Conservation (phyloP, 2,113 vertebrate species). For the Tyrannus savana region DNA sequence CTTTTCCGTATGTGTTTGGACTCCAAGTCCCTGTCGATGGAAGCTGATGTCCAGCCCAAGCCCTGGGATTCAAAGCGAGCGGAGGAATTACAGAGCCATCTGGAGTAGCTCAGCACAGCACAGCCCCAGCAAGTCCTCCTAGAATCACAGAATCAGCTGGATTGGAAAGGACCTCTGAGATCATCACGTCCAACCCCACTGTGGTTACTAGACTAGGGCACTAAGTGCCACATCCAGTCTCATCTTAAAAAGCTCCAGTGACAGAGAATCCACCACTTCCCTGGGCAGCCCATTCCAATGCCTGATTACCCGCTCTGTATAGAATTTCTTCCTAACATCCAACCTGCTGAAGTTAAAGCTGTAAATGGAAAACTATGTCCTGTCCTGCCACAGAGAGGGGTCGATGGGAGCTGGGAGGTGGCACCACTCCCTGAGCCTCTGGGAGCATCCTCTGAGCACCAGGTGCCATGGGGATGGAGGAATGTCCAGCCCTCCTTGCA, state of each 20-base stretch:
- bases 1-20: background rate
- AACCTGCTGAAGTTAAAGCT: background rate
- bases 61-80: background rate
- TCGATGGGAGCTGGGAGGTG: background rate
- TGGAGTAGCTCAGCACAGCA: constrained; percentile 41
- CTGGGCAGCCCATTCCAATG: too few species aligned
- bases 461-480: background rate
- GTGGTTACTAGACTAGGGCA: too few species aligned
- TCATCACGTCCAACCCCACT: too few species aligned
- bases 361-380: background rate
- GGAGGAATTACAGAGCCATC: constrained; percentile 28
- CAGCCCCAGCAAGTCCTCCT: background rate
- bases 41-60: constrained; percentile 36
- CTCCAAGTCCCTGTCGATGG: constrained; percentile 41
- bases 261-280: too few species aligned
- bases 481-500: background rate
- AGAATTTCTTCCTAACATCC: too few species aligned
- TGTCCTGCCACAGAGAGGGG: background rate
- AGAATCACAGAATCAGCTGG: too few species aligned
- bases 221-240: too few species aligned
- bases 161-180: too few species aligned
- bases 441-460: background rate
- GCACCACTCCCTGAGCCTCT: background rate
- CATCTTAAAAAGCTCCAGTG: too few species aligned
- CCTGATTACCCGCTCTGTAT: too few species aligned